A percentile compares a stretch with the other conserved stretches of the same genome.
These are phyloP conservation scores for Campylomormyrus numenius DNA, from an alignment of 2,113 vertebrate genomes.

Conservation along the genomic window DNA sequence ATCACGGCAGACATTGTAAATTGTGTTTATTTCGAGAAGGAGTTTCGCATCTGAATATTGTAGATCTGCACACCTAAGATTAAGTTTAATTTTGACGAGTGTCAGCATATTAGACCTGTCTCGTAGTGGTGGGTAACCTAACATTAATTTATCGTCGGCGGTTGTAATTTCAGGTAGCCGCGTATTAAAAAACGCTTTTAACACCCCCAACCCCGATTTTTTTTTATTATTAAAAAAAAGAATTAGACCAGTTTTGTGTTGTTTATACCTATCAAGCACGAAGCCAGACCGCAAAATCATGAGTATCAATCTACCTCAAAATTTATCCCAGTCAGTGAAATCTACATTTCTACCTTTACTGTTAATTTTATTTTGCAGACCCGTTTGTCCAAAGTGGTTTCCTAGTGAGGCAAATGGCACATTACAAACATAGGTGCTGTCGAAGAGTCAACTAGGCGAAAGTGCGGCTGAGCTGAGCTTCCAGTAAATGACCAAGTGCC, in stretches of 20 bases:
- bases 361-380: no score
- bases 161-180: background rate
- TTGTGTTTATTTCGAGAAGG: background rate
- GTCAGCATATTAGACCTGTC: background rate
- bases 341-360: no score
- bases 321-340: background rate
- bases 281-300: background rate
- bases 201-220: background rate
- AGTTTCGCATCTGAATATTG: background rate
- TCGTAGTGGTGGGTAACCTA: background rate
- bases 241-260: background rate
- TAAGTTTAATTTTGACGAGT: background rate
- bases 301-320: background rate
- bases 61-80: background rate
- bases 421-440: no score
- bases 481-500: no score
- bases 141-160: background rate
- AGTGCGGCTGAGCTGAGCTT: no score
- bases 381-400: no score
- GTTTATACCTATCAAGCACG: background rate
- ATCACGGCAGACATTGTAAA: background rate
- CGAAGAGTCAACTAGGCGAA: no score
- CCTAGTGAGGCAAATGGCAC: no score
- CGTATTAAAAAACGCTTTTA: background rate
- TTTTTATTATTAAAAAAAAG: no score